Conservation (phyloP, 1,140 invertebrate genomes). For the Philotrypesis tridentata region DNA sequence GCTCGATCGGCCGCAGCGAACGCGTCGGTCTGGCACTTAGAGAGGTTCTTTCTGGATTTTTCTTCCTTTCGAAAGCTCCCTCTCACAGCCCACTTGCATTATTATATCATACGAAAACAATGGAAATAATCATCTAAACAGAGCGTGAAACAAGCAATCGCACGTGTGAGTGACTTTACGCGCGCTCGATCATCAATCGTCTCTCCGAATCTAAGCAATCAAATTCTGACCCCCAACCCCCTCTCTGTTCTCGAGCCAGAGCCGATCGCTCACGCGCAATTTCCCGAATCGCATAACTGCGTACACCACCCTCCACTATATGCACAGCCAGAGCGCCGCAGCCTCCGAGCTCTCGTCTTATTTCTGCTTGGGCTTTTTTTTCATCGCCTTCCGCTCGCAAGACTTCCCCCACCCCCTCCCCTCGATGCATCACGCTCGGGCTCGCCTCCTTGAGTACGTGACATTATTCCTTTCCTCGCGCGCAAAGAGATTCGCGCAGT, state of each 20-base stretch:
- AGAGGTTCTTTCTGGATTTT: neutral
- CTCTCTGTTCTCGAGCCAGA: neutral
- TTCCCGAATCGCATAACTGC: neutral
- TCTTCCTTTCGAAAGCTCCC: too few relatives aligned
- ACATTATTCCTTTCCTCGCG: neutral
- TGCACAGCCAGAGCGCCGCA: too few relatives aligned
- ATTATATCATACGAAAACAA: too few relatives aligned
- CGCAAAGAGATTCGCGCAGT: constrained; percentile 5
- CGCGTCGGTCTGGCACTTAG: neutral
- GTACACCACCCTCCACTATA: too few relatives aligned
- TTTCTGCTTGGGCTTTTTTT: too few relatives aligned
- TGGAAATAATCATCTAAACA: too few relatives aligned
- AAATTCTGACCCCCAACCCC: neutral
- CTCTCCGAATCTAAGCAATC: neutral
- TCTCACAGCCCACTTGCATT: too few relatives aligned
- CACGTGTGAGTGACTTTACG: too few relatives aligned
- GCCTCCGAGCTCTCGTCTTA: too few relatives aligned
- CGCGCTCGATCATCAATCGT: too few relatives aligned
- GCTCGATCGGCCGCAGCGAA: neutral
- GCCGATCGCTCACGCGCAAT: neutral
- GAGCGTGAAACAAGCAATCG: too few relatives aligned
- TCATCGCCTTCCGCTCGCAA: too few relatives aligned
- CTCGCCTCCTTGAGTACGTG: constrained; percentile 1
- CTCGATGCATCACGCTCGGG: neutral
- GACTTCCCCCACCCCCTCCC: neutral